These are phyloP conservation scores for Heliconius ismenius DNA, from an alignment of 2,888 invertebrate species.

Conservation along the genomic window DNA sequence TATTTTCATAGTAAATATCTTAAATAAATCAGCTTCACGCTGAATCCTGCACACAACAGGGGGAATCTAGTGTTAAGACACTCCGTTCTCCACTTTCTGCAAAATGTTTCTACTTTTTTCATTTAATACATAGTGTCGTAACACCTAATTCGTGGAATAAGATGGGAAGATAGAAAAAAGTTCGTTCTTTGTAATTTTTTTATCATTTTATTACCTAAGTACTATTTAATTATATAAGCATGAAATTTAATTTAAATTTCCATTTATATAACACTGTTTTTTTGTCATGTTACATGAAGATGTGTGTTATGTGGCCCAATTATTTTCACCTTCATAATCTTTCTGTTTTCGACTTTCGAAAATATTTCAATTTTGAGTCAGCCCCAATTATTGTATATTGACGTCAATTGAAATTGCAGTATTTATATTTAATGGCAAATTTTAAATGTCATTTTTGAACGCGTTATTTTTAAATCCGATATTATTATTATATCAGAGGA, in stretches of 20 bases:
- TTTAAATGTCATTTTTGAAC: conserved; percentile 7
- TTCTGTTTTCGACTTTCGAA: conserved; percentile 18
- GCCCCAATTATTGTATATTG: conserved; percentile 16
- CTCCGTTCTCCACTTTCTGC: no score
- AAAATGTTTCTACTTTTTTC: not conserved
- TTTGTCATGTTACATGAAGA: not conserved
- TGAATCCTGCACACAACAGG: no score
- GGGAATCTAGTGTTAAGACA: no score
- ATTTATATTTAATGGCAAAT: conserved; percentile 3
- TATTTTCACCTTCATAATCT: conserved; percentile 11
- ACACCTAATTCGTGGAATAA: no score
- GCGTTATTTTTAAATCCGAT: conserved; percentile 7
- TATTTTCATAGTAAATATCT: not conserved
- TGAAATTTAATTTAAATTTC: no score
- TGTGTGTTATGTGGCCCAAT: conserved; percentile 1
- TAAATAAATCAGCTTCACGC: no score
- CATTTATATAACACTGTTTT: not conserved
- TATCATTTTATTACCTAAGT: no score
- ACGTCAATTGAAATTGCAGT: conserved; percentile 19
- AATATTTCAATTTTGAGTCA: conserved; percentile 24
- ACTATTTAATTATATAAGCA: no score
- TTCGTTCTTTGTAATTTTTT: no score
- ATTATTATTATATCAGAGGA: conserved; percentile 7
- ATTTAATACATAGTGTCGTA: no score
- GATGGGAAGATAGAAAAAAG: no score